Base-by-base conservation (phyloP, 2,797 vertebrate genomes). In the Alectoris magna region DNA sequence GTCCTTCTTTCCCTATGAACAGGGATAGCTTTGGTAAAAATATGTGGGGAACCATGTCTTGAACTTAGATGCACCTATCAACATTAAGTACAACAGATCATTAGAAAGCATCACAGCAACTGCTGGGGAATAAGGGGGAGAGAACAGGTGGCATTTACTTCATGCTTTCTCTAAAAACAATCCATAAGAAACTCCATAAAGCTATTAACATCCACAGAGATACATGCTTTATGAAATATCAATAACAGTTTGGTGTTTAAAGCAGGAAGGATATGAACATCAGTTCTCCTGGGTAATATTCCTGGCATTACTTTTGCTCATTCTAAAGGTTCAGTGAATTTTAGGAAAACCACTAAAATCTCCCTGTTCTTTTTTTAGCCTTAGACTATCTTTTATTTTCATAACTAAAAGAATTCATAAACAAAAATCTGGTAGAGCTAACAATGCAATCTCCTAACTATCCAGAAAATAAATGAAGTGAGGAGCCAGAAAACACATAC, bases 121-220 rank as follows among this genome's bases (percentile, higher is more conserved):
- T 44, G 43, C 9, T 72, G 55, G 55, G 48, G 14, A 75, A 9
- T 9, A 68, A 62, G 16, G 14, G 31, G 53, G 34, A 79, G 60
- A 76, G 74, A 79, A 59, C 43, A 79, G 24, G 36, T 80, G 48
- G 79, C 44, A 71, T 87, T 95, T 84, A 31, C 62, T 87, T 88
- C 60, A 76, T 44, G 13, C 41, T 87, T 87, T 87, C 60, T 71
- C 46, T 78, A 88, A 93, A 86, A 90, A 53, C 56, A n/a, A 89
- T 16, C 21, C 22, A 43, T 83, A 83, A 89, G 72, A 13, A 2
- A 8, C 21, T 48, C 21, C 46, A 48, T 48, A 34, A 6, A 22
- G 14, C 60, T 89, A 48, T 56, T 73, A 80, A 93, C 70, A 16
- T 73, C 56, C 31, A 48, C 19, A 48, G 27, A 80, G 36, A 85